Conservation (phyloP, 2,888 invertebrate species). For the Synanthedon formicaeformis region DNA sequence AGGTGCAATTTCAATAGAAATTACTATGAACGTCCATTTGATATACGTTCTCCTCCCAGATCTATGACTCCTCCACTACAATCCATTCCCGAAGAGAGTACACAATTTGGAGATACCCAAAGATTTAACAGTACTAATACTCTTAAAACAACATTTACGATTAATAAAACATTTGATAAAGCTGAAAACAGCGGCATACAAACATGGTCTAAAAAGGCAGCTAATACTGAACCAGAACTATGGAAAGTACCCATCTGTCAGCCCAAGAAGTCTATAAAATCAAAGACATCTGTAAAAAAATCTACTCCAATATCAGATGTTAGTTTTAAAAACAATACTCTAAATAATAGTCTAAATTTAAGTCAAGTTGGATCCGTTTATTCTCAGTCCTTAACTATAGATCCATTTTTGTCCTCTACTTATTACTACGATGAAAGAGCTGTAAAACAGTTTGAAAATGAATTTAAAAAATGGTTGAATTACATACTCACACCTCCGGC, state of each 20-base stretch:
- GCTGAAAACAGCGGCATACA: constrained; percentile 24
- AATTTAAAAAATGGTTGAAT: constrained; percentile 85
- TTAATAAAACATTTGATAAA: constrained; percentile 56
- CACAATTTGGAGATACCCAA: constrained; percentile 41
- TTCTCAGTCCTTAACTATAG: constrained; percentile 66
- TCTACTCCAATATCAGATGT: constrained; percentile 31
- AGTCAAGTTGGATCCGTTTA: constrained; percentile 54
- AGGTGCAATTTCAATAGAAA: constrained; percentile 20
- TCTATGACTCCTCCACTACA: constrained; percentile 52
- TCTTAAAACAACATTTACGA: constrained; percentile 46
- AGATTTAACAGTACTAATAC: constrained; percentile 35
- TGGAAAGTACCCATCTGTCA: constrained; percentile 47
- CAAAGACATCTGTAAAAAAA: constrained; percentile 25
- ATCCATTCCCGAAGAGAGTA: constrained; percentile 63
- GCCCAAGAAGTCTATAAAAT: constrained; percentile 30
- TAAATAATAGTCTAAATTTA: constrained; percentile 45
- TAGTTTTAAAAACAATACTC: constrained; percentile 50
- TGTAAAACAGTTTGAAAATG: constrained; percentile 75
- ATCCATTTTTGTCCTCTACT: constrained; percentile 76
- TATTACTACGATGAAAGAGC: constrained; percentile 77
- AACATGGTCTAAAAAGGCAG: constrained; percentile 51
- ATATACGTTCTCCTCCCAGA: constrained; percentile 39
- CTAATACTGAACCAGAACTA: constrained; percentile 42
- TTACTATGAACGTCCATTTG: constrained; percentile 21
- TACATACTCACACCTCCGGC: constrained; percentile 80